Base-by-base conservation (phyloP, 2,797 vertebrate genomes). In the Xenops minutus region DNA sequence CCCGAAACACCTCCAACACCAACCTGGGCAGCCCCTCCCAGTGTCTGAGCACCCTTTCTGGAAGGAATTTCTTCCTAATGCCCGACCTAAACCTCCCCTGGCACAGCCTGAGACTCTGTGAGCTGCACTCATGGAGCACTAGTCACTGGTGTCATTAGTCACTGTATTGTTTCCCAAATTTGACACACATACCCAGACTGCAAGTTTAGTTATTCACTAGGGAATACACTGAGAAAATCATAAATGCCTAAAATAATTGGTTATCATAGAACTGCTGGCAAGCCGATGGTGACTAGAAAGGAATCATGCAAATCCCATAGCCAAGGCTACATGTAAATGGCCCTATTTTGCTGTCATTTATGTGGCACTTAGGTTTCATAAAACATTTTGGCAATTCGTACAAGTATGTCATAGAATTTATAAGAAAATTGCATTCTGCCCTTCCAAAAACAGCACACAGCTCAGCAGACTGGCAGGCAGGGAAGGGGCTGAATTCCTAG, bases 401-500 rank as follows among this genome's bases (percentile, higher is more conserved):
- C 43, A 63, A 78, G 15, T 87, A 26, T 89, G 77, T 91, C 88
- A 88, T 73, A 83, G 87, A 80, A 95, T 77, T 89, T 83, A 76
- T 90, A 91, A 78, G 84, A 94, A 96, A 95, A 88, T 86, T 72
- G 64, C 89, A 88, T 80, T 91, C 41, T 71, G 69, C 80, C 85
- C 55, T 94, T 97, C 85, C 95, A 89, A 95, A 97, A 97, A 58
- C 64, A 95, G 55, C 89, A 86, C 75, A 36, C 64, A 91, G 69
- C 59, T 96, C 61, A 75, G 87, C 93, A 95, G 90, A 81, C 92
- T 92, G 91, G 85, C 94, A 89, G 87, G 86, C 79, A 73, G 22
- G 86, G 73, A 92, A 97, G 82, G 75, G 91, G 41, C 92, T 89
- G 73, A 55, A 68, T 97, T 97, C 95, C 94, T 97, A 95, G 95